Conservation (phyloP, 2,797 vertebrate species). For the Okamejei kenojei region DNA sequence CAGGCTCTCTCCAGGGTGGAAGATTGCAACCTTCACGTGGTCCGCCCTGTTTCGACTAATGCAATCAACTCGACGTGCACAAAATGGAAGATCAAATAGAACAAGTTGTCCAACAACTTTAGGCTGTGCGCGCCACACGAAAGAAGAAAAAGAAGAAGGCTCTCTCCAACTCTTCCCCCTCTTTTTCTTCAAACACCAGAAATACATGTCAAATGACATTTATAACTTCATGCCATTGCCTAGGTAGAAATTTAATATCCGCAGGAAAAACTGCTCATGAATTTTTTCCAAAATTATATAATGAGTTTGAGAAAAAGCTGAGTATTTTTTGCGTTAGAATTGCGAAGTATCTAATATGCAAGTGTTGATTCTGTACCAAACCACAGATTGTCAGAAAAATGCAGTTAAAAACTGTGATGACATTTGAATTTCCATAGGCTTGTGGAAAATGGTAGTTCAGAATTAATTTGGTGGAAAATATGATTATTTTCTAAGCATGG, state of each 20-base stretch:
- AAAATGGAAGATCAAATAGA: no score
- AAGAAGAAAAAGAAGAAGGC: no score
- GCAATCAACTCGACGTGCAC: no score
- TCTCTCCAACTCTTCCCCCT: no score
- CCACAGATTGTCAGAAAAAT: not conserved
- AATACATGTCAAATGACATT: not conserved
- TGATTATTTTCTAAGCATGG: not conserved
- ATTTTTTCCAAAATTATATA: not conserved
- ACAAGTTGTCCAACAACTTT: no score
- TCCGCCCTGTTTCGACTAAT: no score
- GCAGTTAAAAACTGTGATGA: not conserved
- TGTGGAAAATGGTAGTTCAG: not conserved
- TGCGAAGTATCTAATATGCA: not conserved
- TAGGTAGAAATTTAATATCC: not conserved
- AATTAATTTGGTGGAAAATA: not conserved
- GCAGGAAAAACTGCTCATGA: not conserved
- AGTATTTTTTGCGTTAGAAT: not conserved
- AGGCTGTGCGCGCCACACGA: no score
- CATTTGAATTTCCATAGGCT: not conserved
- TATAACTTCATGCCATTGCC: not conserved
- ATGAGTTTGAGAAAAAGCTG: not conserved
- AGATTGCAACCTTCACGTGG: no score
- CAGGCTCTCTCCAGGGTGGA: no score
- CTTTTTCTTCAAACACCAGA: no score
- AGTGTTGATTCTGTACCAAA: not conserved